Conservation (phyloP, 1,140 invertebrate genomes). For the Mamestra configurata region DNA sequence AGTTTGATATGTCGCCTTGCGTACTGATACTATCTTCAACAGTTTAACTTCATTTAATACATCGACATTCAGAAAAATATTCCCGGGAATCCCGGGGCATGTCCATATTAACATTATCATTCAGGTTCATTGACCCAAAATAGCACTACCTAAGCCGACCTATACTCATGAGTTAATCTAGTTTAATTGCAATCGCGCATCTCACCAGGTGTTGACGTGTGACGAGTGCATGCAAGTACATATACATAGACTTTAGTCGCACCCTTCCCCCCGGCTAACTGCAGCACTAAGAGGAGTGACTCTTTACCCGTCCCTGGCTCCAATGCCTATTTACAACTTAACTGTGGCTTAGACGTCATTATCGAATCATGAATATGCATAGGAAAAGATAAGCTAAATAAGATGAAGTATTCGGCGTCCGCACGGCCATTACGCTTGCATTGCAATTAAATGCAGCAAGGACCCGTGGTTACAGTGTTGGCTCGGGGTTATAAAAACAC, state of each 20-base stretch:
- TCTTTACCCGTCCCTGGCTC: slow-evolving; percentile 40
- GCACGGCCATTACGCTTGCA: slow-evolving; percentile 59
- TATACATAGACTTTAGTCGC: slow-evolving; percentile 28
- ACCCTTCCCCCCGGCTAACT: slow-evolving; percentile 31
- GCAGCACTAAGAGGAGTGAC: slow-evolving; percentile 35
- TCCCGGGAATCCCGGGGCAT: too few species aligned
- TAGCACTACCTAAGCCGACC: too few species aligned
- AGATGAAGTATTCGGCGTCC: slow-evolving; percentile 61
- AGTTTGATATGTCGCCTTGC: too few species aligned
- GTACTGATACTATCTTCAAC: too few species aligned
- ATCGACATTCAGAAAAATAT: too few species aligned
- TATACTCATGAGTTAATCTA: too few species aligned
- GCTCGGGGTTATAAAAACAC: slow-evolving; percentile 68
- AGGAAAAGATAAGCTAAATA: slow-evolving; percentile 61
- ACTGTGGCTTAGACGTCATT: slow-evolving; percentile 57
- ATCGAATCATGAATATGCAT: slow-evolving; percentile 66
- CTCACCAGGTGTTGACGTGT: too few species aligned
- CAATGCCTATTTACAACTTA: slow-evolving; percentile 55
- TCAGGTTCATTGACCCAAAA: too few species aligned
- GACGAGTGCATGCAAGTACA: background rate
- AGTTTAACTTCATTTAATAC: too few species aligned
- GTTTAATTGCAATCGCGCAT: too few species aligned
- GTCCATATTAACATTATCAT: too few species aligned
- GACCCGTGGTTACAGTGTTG: slow-evolving; percentile 66
- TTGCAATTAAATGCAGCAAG: slow-evolving; percentile 73